Conservation (phyloP, 1,140 invertebrate species). For the Conus ventricosus region DNA sequence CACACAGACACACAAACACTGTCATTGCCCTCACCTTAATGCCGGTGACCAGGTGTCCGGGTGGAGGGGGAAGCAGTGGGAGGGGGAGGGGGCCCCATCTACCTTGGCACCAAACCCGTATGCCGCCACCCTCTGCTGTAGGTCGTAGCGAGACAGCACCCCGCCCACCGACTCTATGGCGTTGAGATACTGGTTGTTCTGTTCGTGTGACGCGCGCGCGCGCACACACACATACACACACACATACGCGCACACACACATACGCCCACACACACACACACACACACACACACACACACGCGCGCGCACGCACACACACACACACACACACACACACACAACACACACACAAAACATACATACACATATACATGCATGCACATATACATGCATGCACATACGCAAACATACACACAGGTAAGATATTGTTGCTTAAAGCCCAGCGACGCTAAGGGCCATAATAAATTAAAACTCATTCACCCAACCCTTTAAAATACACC, state of each 20-base stretch:
- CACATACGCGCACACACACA: not conserved
- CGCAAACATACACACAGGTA: not conserved
- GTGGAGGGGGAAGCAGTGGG: slow-evolving; percentile 56
- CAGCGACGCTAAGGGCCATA: no score
- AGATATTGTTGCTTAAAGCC: no score
- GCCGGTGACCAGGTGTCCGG: slow-evolving; percentile 49
- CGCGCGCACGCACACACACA: not conserved
- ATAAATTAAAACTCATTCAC: no score
- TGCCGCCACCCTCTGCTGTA: slow-evolving; percentile 46
- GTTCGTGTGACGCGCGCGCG: not conserved
- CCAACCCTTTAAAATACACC: no score
- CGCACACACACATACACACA: not conserved
- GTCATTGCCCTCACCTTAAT: slow-evolving; percentile 42
- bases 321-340: slow-evolving; percentile 9
- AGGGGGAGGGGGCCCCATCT: slow-evolving; percentile 40
- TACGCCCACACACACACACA: not conserved
- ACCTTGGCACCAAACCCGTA: slow-evolving; percentile 61
- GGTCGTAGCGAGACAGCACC: slow-evolving; percentile 54
- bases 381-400: not conserved
- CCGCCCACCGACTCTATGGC: slow-evolving; percentile 55
- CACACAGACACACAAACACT: no score
- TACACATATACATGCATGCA: not conserved
- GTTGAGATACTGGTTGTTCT: slow-evolving; percentile 59
- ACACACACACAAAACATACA: slow-evolving; percentile 7
- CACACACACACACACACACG: slow-evolving; percentile 14